Conservation (phyloP, 2,797 vertebrate species). For the Tauraco hartlaubi region DNA sequence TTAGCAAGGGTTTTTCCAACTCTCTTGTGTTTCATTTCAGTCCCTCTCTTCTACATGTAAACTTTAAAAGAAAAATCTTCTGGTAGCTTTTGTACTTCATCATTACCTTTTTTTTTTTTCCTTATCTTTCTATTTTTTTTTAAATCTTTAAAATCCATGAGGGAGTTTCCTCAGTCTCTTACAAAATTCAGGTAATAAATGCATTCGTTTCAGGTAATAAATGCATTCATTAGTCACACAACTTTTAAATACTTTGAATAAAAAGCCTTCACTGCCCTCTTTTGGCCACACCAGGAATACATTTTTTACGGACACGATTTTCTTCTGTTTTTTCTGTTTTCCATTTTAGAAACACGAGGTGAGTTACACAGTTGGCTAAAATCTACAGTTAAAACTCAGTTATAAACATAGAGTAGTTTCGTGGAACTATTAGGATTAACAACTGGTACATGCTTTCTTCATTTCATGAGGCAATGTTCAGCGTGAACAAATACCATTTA, state of each 20-base stretch:
- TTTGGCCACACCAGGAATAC: slow-evolving; percentile 11
- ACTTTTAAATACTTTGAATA: not conserved
- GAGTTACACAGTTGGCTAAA: not conserved
- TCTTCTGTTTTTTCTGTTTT: not conserved
- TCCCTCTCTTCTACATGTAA: not conserved
- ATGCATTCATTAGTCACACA: not conserved
- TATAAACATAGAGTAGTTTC: not conserved
- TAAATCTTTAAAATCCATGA: not conserved
- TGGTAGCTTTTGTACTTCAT: not conserved
- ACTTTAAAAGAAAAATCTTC: not conserved
- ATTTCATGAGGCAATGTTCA: not conserved
- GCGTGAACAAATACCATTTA: not conserved
- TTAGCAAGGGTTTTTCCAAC: not conserved
- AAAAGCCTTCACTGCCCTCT: slow-evolving; percentile 61
- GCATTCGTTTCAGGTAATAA: not conserved
- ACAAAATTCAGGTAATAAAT: not conserved
- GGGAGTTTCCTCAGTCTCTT: not conserved
- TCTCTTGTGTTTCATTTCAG: not conserved
- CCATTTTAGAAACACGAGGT: not conserved
- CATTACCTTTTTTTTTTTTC: not conserved
- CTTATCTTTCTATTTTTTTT: not conserved
- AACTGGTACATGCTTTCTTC: not conserved
- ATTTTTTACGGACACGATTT: not conserved
- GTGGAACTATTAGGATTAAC: not conserved
- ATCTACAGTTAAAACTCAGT: not conserved